These are phyloP conservation scores for Phalacrocorax carbo DNA, from an alignment of 2,113 vertebrate genomes.

Conservation along the genomic window DNA sequence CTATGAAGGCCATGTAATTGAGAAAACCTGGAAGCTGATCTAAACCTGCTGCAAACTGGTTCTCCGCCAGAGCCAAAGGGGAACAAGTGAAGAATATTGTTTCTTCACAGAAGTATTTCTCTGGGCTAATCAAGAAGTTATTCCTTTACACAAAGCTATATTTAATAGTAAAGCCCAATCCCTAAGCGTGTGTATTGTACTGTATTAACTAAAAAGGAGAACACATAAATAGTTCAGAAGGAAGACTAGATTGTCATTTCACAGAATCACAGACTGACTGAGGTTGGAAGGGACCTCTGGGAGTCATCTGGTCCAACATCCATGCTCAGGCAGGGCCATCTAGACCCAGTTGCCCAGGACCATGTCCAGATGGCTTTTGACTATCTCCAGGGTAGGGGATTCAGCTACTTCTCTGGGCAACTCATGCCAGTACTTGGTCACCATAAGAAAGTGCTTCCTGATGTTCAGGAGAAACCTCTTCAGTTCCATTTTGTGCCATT, in stretches of 20 bases:
- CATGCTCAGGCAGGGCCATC: not conserved
- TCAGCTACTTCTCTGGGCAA: not conserved
- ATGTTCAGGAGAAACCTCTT: not conserved
- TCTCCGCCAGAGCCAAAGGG: not conserved
- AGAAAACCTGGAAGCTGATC: not conserved
- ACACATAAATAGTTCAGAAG: not conserved
- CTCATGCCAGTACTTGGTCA: accelerated
- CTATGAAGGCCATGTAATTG: not conserved
- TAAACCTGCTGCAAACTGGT: not conserved
- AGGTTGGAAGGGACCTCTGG: not conserved
- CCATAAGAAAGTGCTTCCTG: not conserved
- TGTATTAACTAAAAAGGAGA: not conserved
- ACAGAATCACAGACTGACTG: not conserved
- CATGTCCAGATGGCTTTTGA: not conserved
- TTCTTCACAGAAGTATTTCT: not conserved
- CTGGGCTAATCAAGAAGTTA: not conserved
- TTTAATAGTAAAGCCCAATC: not conserved
- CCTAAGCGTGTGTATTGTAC: not conserved
- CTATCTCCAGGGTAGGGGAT: not conserved
- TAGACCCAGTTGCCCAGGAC: not conserved
- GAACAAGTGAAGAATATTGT: not conserved
- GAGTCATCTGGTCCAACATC: not conserved
- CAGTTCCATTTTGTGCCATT: not conserved
- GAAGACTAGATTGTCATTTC: not conserved
- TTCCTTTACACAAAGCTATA: not conserved